Conservation (phyloP, 2,888 invertebrate species). For the Epirrita christyi region DNA sequence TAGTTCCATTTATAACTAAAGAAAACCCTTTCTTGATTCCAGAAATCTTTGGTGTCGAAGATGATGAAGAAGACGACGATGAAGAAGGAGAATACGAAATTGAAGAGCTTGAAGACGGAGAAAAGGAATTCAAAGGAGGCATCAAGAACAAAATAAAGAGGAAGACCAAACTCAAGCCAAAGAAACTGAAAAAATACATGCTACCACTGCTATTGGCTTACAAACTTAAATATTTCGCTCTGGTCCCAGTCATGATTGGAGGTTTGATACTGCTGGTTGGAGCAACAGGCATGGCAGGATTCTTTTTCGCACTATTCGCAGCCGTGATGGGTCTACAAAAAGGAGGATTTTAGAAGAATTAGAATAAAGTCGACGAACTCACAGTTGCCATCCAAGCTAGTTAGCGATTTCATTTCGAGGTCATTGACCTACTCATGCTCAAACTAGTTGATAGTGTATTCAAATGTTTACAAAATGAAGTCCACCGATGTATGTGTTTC, state of each 20-base stretch:
- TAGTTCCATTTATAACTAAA: no score
- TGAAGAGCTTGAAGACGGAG: constrained; percentile 29
- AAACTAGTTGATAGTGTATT: constrained; percentile 31
- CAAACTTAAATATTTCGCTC: constrained; percentile 92
- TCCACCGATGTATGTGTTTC: constrained; percentile 26
- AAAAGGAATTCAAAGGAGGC: constrained; percentile 16
- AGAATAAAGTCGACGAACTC: constrained; percentile 63
- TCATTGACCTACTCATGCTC: constrained; percentile 32
- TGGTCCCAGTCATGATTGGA: constrained; percentile 91
- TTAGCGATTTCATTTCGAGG: constrained; percentile 48
- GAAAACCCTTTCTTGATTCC: constrained; percentile 40
- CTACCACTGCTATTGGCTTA: constrained; percentile 92
- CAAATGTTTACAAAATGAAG: constrained; percentile 14
- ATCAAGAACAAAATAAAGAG: constrained; percentile 42
- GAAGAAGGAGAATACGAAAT: constrained; percentile 47
- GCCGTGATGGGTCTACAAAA: constrained; percentile 91
- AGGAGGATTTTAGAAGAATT: constrained; percentile 64
- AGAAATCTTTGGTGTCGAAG: constrained; percentile 71
- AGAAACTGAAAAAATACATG: constrained; percentile 88
- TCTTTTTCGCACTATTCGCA: constrained; percentile 94
- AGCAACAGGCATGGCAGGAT: constrained; percentile 92
- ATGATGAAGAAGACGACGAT: constrained; percentile 63
- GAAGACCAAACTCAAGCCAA: constrained; percentile 69
- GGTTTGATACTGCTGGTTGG: constrained; percentile 89
- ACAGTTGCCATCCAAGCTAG: constrained; percentile 70